Base-by-base conservation (phyloP, 2,888 invertebrate genomes). In the Cephus pygmeus region DNA sequence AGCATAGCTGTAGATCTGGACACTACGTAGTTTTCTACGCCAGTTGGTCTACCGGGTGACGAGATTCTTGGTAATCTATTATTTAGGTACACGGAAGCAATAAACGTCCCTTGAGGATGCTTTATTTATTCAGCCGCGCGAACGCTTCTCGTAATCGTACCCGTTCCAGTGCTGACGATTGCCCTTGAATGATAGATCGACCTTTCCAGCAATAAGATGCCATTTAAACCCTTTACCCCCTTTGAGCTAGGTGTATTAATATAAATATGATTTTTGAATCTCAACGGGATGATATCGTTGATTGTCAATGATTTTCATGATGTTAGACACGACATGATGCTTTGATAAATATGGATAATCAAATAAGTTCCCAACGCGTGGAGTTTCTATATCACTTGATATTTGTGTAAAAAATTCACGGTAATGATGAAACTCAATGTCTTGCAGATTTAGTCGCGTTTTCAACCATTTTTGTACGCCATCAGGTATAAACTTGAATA, bases 401-500 rank as follows among this genome's bases (percentile, higher is more conserved):
- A 56, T 23, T 9, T 56, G 56, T 9, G 56, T 23, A 9, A 56
- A 56, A 15, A 56, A 56, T 11, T 83, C 83, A 33, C 71, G 79
- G 23, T 87, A 77, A 12, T 81, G 0, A 15, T 34, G 71, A 71
- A 71, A 71, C 34, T 71, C 31, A 34, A 34, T 12, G 23, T 31
- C 31, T 31, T 33, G 12, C 2, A 71, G 71, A 33, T 80, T 78
- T 34, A 87, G 75, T 76, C 77, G 82, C 11, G 77, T 79, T 77
- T 79, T 81, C 77, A 88, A 77, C 89, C 90, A 90, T 12, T 79
- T 69, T 75, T 84, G 77, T 36, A 79, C 77, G 12, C 82, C 78
- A 9, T 75, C 35, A 6, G 85, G 77, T 69, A 89, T 79, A 71
- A 73, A n/a, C 4, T 74, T 77, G 33, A 86, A 76, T 11, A 84